phyloP scores from a whole-genome alignment of 2,113 vertebrate genomes.

The Megaptera novaeangliae region DNA sequence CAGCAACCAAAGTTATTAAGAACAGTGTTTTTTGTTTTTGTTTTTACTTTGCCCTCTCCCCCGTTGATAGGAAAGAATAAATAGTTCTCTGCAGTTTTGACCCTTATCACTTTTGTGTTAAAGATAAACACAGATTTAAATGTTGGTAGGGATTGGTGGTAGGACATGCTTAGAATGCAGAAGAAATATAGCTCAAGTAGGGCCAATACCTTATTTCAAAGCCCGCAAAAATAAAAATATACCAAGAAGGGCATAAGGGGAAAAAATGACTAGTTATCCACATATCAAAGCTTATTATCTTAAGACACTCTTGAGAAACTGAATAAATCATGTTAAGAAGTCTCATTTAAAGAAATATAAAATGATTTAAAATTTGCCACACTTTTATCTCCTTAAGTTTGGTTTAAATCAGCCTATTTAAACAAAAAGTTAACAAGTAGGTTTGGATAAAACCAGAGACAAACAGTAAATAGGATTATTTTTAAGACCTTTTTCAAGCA shows the following conservation, averaged over 20 bases:
- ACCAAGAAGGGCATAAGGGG: neutral
- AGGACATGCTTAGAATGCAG: neutral
- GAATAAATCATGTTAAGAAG: neutral
- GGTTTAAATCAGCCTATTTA: neutral
- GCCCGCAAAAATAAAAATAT: neutral
- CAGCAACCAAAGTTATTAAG: neutral
- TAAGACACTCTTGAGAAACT: neutral
- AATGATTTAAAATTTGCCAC: neutral
- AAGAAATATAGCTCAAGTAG: neutral
- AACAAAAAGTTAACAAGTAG: neutral
- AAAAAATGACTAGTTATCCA: neutral
- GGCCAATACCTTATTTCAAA: neutral
- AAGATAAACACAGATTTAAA: neutral
- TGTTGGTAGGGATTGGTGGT: neutral
- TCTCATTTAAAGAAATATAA: neutral
- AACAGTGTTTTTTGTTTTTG: neutral
- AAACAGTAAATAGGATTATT: neutral
- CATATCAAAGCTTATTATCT: neutral
- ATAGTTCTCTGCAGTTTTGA: neutral
- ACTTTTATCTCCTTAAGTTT: neutral
- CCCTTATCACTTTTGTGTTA: neutral
- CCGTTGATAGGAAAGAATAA: neutral
- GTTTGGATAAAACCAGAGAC: neutral
- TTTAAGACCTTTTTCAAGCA: neutral
- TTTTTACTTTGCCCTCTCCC: neutral